Percentiles rank a stretch among this genome's conserved stretches.
phyloP scores from a whole-genome alignment of 2,797 vertebrate species.

The Lacerta agilis region DNA sequence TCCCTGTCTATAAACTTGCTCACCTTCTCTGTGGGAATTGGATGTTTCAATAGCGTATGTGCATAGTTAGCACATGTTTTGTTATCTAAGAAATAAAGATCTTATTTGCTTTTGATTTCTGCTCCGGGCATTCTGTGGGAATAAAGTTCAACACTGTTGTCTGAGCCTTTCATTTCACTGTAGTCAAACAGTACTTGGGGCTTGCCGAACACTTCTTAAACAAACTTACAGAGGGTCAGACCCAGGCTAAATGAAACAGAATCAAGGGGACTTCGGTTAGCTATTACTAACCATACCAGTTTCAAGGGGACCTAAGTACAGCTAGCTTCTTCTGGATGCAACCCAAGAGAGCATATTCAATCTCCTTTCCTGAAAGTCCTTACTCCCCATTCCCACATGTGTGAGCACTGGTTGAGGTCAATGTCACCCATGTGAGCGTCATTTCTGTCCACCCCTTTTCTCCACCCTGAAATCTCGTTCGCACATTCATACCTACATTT shows the following conservation, averaged over 20 bases:
- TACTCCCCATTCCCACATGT: not conserved
- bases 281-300: not conserved
- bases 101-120: not conserved
- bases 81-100: not conserved
- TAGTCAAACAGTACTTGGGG: not conserved
- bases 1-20: not conserved
- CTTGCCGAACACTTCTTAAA: not conserved
- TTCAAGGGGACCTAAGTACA: not conserved
- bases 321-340: too few species aligned
- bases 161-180: fast-evolving
- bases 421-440: not conserved
- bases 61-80: not conserved
- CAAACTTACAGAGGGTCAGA: too few species aligned
- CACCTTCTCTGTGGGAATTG: too few species aligned
- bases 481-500: not conserved
- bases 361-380: not conserved
- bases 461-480: not conserved
- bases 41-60: fast-evolving
- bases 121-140: fast-evolving
- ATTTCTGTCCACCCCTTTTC: not conserved
- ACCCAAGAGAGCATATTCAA: not conserved
- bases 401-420: not conserved
- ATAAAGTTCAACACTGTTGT: fast-evolving
- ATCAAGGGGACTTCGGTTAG: too few species aligned
- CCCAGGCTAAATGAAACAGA: too few species aligned